These are phyloP conservation scores for Galeopterus variegatus DNA, from an alignment of 2,113 vertebrate species.

Conservation along the genomic window DNA sequence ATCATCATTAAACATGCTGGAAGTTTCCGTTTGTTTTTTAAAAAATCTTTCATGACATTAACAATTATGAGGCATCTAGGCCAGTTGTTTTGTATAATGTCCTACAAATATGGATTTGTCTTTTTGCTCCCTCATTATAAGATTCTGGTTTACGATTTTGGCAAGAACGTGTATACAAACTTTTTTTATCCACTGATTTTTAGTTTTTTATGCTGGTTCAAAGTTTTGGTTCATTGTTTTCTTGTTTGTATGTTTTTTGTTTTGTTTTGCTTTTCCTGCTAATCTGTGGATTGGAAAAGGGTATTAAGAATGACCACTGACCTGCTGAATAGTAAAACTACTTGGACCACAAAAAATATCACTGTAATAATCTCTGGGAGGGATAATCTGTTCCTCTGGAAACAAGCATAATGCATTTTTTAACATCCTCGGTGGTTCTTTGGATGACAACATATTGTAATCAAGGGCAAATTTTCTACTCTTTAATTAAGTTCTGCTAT, in stretches of 20 bases:
- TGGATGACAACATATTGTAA: constrained; percentile 83
- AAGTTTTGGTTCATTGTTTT: background rate
- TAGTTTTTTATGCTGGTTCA: background rate
- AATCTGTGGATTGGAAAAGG: background rate
- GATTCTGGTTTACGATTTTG: background rate
- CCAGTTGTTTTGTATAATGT: background rate
- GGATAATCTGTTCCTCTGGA: constrained; percentile 85
- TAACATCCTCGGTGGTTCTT: constrained; percentile 82
- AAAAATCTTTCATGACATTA: background rate
- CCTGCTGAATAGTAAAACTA: constrained; percentile 66
- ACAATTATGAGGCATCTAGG: background rate
- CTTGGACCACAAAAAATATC: constrained; percentile 75
- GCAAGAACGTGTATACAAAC: background rate
- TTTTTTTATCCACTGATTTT: background rate
- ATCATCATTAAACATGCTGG: background rate
- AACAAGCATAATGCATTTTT: constrained; percentile 83
- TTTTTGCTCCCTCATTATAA: background rate
- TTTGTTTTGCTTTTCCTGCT: constrained; percentile 33
- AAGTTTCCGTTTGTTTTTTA: background rate
- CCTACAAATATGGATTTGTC: background rate
- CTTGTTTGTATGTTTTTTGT: background rate
- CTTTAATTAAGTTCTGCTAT: constrained; percentile 80
- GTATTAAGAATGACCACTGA: constrained; percentile 54
- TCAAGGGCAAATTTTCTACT: constrained; percentile 79
- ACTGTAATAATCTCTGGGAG: constrained; percentile 72